Percentiles rank a stretch among this genome's conserved stretches.
Conservation (phyloP, 2,797 vertebrate species). For the Chloroceryle inda region DNA sequence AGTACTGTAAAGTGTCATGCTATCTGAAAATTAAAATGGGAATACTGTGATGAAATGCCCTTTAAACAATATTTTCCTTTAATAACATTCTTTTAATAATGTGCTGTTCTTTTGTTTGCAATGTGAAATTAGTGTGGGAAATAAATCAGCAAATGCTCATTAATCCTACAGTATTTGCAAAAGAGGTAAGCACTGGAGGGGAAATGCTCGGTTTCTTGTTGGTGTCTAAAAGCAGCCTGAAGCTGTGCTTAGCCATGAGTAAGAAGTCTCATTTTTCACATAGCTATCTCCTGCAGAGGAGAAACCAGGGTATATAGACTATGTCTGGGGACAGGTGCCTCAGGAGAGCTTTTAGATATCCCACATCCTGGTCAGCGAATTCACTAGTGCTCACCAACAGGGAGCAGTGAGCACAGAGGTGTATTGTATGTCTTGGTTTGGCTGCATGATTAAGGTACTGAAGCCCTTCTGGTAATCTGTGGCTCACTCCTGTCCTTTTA, state of each 20-base stretch:
- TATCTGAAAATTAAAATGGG: not conserved
- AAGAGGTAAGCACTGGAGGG: not conserved
- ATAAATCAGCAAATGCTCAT: not conserved
- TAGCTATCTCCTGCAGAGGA: not conserved
- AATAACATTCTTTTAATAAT: not conserved
- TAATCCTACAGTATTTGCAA: not conserved
- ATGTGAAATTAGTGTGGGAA: not conserved
- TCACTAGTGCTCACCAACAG: not conserved
- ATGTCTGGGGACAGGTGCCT: not conserved
- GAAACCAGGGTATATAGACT: not conserved
- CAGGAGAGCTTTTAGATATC: not conserved
- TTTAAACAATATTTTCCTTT: not conserved
- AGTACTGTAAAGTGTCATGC: not conserved
- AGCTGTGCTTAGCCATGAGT: not conserved
- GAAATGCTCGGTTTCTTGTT: not conserved
- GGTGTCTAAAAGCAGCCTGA: not conserved
- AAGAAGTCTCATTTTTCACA: not conserved
- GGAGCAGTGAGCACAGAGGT: not conserved
- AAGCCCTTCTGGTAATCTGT: not conserved
- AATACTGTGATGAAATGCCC: not conserved
- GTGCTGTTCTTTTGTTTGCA: not conserved
- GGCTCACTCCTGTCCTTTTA: not conserved
- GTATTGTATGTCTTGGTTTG: accelerated
- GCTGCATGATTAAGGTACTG: accelerated
- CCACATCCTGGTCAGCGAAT: not conserved